A percentile compares a stretch with the other conserved stretches of the same genome.
phyloP scores from a whole-genome alignment of 2,888 invertebrate species.

The Agriopis marginaria region DNA sequence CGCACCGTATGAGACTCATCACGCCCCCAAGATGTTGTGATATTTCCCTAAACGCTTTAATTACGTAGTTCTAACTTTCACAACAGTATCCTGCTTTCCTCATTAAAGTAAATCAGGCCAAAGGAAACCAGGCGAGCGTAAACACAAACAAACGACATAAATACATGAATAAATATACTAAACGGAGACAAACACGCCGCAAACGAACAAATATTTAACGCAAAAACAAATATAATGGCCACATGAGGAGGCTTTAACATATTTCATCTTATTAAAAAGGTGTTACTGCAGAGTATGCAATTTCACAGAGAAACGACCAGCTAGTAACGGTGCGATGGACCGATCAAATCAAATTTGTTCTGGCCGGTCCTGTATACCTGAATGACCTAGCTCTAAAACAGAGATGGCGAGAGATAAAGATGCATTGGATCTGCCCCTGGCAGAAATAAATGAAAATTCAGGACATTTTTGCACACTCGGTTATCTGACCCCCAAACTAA shows the following conservation, averaged over 20 bases:
- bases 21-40: not conserved
- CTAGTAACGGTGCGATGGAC: not conserved
- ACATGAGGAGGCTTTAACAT: slow-evolving; percentile 15
- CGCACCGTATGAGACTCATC: too few relatives aligned
- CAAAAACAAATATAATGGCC: slow-evolving; percentile 20
- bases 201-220: slow-evolving; percentile 21
- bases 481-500: too few relatives aligned
- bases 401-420: too few relatives aligned
- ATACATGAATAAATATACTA: slow-evolving; percentile 9
- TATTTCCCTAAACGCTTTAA: not conserved
- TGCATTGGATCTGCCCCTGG: too few relatives aligned
- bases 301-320: not conserved
- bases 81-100: not conserved
- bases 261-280: slow-evolving; percentile 39
- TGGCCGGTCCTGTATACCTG: too few relatives aligned
- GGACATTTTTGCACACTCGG: too few relatives aligned
- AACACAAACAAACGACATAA: slow-evolving; percentile 7
- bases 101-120: not conserved
- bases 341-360: not conserved
- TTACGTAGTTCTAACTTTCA: not conserved
- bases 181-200: slow-evolving; percentile 10
- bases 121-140: not conserved
- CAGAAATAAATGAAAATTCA: too few relatives aligned
- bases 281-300: slow-evolving; percentile 20
- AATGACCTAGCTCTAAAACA: too few relatives aligned